Base-by-base conservation (phyloP, 2,113 vertebrate species). In the Campylomormyrus numenius region DNA sequence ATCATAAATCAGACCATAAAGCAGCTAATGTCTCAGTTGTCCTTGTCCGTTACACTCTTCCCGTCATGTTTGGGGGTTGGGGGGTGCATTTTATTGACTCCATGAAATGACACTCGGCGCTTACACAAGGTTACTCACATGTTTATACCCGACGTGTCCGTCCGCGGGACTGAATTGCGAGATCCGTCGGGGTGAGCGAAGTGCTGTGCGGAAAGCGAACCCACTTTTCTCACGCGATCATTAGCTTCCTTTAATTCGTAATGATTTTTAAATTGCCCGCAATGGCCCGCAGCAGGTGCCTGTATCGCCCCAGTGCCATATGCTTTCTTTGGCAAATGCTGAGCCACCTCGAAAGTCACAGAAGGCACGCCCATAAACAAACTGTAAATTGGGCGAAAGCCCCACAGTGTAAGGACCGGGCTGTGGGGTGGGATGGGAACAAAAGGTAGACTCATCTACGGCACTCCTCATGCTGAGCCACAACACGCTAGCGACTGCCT, bases 301-400 rank as follows among this genome's bases (percentile, higher is more conserved):
- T 88, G 52, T 74, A 90, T 94, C 94, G 94, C 93, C 92, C 90
- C 93, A 92, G 93, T 92, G 89, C 95, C 95, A 94, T 96, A 95
- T 96, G 95, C 90, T 95, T 93, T 93, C 93, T 92, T 94, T 95
- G 95, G 95, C 94, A 90, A 91, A 50, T 85, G 70, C 89, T 91
- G 92, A 39, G 89, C 92, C 93, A 93, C 92, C 93, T 91, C 92
- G 42, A 91, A 93, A 94, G 93, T 92, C 93, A 93, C 94, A 92
- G 93, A 95, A 93, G 94, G 94, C 88, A 91, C 92, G 39, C 90
- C 92, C 93, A 93, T 93, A 95, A 95, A 95, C 94, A 95, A 95
- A 95, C 93, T 92, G 91, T 92, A 94, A 94, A 93, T 91, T 93
- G 95, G 94, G 95, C 94, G 94, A 93, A 93, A 92, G 94, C 94